Evolutionary conservation across 2,797 vertebrate species (phyloP), one percentile per base, ranked within the genome.

Genomic region (Chrysocyon brachyurus): DNA sequence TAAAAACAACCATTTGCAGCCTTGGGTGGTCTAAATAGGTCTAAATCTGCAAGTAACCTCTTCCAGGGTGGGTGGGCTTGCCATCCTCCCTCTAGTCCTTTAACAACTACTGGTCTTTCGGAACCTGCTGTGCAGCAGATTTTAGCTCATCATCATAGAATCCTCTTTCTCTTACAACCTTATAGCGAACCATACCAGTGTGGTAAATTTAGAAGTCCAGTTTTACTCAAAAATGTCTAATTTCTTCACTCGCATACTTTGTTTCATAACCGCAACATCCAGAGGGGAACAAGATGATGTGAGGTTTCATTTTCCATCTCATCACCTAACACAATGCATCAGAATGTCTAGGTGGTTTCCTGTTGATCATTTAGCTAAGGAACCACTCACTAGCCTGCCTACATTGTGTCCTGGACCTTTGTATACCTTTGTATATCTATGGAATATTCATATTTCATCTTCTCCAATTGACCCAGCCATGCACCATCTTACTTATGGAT

Each of bases 1-100:
- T 11, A 36, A 12, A 68, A 68, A 14, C 6, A 83, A 26, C 0
- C 3, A 21, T 3, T 0, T 90, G 26, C 22, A 91, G 9, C 0
- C 31, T 64, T 26, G 31, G 7, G 12, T 78, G 56, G 0, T 59
- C 56, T 46, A 70, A 46, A 3, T 17, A 2, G 0, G 2, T 73
- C 26, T 73, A 78, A 92, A 70, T 56, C 11, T 78, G 5, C 21
- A 16, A 66, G 11, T 61, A 57, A 36, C 12, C 3, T 22, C 11
- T 12, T 12, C 0, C 0, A 56, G 12, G 33, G 11, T 28, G 4
- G 3, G 16, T 3, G 2, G 21, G 5, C 9, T 64, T 28, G 9
- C 1, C 1, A 33, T 24, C 19, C 12, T 6, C 3, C 16, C 4
- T 66, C 33, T 79, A 22, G 6, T 28, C 10, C 16, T 54, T 54